Evolutionary conservation across 2,113 vertebrate genomes (phyloP), one percentile per base, ranked within the genome.

Genomic region (Lampris incognitus): DNA sequence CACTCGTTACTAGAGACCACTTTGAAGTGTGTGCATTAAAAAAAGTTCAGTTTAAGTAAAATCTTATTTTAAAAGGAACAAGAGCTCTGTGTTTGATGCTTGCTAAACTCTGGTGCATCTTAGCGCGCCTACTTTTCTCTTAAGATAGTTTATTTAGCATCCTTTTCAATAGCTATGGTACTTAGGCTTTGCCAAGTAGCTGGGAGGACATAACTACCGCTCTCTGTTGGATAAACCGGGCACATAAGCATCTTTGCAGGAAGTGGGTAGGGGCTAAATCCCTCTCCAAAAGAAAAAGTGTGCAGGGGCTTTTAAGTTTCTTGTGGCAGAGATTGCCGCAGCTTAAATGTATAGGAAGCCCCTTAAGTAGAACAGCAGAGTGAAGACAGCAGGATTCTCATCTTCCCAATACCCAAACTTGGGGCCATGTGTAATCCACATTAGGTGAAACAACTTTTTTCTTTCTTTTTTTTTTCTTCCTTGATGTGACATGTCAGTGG

Each of bases 401-500:
- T 69, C 59, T 84, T 63, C 48, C 44, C 62, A 66, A 37, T 56
- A 72, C 74, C 61, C 72, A 62, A 61, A 76, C 64, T 44, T 41
- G 38, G 75, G 1, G 55, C 85, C 75, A 57, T 64, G 52, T 86
- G 69, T 66, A 86, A 83, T 82, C 24, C 24, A 24, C 24, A 24
- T 24, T 24, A 24, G 24, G 24, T 24, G 83, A 76, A 83, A 85
- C 60, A 78, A 76, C 63, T 66, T 88, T 82, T 36, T n/a, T 57
- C 37, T 56, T 13, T 55, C 13, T 55, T 9, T 55, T 55, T 55
- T 84, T 39, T 66, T n/a, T 4, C 58, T 11, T 62, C 79, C 70
- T 77, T 38, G 3, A 76, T 84, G 66, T 74, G 73, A 88, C 83
- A 87, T 90, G 79, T 87, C 67, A 67, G 71, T 61, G 68, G 39